A percentile compares a stretch with the other conserved stretches of the same genome.
phyloP scores from a whole-genome alignment of 2,797 vertebrate species.

The Chrysocyon brachyurus region DNA sequence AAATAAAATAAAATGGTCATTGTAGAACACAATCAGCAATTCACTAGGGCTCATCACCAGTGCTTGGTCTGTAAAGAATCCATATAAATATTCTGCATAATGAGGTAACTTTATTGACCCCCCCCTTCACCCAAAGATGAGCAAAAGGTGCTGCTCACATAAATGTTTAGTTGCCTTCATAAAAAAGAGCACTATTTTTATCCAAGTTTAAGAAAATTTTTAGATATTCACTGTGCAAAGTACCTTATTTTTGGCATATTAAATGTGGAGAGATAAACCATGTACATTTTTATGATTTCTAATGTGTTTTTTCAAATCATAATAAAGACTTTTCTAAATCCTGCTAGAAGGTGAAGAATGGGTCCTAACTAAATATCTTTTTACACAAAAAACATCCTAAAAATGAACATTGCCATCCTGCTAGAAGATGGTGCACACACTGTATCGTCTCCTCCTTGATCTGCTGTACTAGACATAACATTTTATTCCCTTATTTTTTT shows the following conservation, averaged over 20 bases:
- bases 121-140: not conserved
- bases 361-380: not conserved
- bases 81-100: not conserved
- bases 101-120: not conserved
- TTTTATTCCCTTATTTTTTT: not conserved
- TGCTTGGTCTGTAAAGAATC: not conserved
- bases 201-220: not conserved
- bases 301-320: not conserved
- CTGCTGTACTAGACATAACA: not conserved
- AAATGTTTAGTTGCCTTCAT: not conserved
- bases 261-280: not conserved
- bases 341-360: not conserved
- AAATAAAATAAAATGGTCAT: not conserved
- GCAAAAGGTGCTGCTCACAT: not conserved
- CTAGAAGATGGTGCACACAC: not conserved
- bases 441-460: not conserved
- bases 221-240: not conserved
- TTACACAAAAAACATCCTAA: not conserved
- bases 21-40: not conserved
- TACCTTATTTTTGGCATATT: not conserved
- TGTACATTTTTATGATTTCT: not conserved
- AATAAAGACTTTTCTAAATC: not conserved
- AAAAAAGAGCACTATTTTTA: not conserved
- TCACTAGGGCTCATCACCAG: not conserved
- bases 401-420: not conserved